A percentile compares a stretch with the other conserved stretches of the same genome.
phyloP scores from a whole-genome alignment of 2,888 invertebrate genomes.

The Oscheius onirici region DNA sequence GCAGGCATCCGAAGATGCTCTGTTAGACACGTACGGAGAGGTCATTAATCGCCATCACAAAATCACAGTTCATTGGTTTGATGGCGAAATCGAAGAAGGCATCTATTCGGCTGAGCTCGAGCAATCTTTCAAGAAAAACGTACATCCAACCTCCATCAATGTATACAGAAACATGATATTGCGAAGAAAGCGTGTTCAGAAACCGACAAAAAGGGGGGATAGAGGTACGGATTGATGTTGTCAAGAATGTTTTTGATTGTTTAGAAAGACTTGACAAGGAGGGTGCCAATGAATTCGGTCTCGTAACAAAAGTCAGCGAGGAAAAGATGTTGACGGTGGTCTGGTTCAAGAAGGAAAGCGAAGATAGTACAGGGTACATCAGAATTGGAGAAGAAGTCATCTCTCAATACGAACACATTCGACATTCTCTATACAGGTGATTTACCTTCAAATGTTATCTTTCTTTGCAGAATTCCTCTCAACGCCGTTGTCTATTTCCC shows the following conservation, averaged over 20 bases:
- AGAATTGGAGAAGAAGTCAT: slow-evolving; percentile 1
- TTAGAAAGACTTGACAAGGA: background rate
- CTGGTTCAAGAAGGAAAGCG: slow-evolving; percentile 10
- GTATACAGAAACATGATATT: slow-evolving; percentile 15
- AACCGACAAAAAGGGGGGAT: background rate
- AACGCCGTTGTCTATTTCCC: background rate
- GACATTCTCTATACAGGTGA: background rate
- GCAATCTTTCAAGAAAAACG: background rate
- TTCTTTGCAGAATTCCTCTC: slow-evolving; percentile 1
- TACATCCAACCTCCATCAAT: background rate
- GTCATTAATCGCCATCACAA: slow-evolving; percentile 2
- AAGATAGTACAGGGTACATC: background rate
- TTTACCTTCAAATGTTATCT: background rate
- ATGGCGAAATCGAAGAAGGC: background rate
- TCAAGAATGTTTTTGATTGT: background rate
- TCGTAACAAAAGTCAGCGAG: slow-evolving; percentile 15
- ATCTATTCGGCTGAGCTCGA: background rate
- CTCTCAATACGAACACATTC: slow-evolving; percentile 9
- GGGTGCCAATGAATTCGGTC: slow-evolving; percentile 1
- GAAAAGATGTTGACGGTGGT: slow-evolving; percentile 12
- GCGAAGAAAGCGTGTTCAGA: background rate
- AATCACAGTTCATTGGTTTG: slow-evolving; percentile 8
- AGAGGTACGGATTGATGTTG: background rate
- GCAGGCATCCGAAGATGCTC: background rate
- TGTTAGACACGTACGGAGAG: background rate